Conservation (phyloP, 1,140 invertebrate genomes). For the Drosophila orosa region DNA sequence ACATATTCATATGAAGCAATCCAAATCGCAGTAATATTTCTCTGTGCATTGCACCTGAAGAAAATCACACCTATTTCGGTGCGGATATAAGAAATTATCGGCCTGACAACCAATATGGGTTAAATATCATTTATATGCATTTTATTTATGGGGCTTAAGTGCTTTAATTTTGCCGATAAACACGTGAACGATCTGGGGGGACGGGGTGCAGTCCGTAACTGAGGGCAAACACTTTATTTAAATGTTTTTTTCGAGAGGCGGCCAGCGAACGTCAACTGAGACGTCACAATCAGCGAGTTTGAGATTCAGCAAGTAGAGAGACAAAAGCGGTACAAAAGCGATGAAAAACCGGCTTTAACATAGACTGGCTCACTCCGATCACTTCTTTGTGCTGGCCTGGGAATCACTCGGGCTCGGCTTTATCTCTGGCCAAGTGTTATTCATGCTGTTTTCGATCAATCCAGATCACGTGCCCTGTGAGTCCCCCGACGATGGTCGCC, state of each 20-base stretch:
- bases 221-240: constrained; percentile 60
- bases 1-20: background rate
- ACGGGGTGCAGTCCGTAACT: constrained; percentile 25
- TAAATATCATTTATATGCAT: constrained; percentile 71
- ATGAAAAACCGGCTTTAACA: constrained; percentile 39
- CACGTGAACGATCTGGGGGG: constrained; percentile 30
- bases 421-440: constrained; percentile 31
- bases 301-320: constrained; percentile 2
- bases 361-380: constrained; percentile 22
- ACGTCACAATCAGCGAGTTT: constrained; percentile 48
- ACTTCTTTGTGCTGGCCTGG: constrained; percentile 38
- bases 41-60: constrained; percentile 13
- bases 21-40: constrained; percentile 5
- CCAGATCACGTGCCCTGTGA: constrained; percentile 45
- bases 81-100: constrained; percentile 31
- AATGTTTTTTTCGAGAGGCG: constrained; percentile 33
- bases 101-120: constrained; percentile 65
- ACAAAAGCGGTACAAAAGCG: constrained; percentile 10
- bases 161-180: constrained; percentile 56
- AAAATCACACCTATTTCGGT: constrained; percentile 54
- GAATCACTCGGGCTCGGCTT: constrained; percentile 32
- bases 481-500: constrained; percentile 28
- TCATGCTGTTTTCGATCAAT: constrained; percentile 37
- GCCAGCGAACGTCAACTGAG: constrained; percentile 58
- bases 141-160: constrained; percentile 71